These are phyloP conservation scores for Tenodera sinensis DNA, from an alignment of 2,888 invertebrate species.

Conservation along the genomic window DNA sequence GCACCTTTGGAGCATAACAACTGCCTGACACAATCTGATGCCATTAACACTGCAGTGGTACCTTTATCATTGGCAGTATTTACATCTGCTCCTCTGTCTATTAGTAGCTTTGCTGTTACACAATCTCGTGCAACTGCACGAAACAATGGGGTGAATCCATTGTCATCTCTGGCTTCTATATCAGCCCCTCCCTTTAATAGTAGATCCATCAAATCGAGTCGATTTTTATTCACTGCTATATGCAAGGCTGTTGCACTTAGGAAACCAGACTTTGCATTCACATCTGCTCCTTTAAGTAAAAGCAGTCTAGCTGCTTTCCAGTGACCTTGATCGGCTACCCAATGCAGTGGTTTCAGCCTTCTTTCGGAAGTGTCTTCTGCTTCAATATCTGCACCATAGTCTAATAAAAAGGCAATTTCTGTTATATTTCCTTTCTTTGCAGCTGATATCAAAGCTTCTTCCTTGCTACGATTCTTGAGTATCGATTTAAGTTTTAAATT, in stretches of 20 bases:
- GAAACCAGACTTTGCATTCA: neutral
- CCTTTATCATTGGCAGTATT: neutral
- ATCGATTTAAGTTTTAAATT: neutral
- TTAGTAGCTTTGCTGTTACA: neutral
- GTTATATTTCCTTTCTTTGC: neutral
- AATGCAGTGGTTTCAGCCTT: neutral
- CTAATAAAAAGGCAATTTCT: neutral
- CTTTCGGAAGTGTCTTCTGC: neutral
- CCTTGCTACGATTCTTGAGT: neutral
- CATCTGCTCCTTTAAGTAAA: neutral
- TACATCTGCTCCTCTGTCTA: neutral
- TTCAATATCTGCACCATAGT: neutral
- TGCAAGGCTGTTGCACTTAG: neutral
- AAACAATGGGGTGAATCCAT: neutral
- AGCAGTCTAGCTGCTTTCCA: neutral
- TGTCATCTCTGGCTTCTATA: neutral
- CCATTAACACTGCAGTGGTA: neutral
- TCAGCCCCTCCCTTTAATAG: neutral
- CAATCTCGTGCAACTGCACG: neutral
- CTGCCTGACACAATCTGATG: neutral
- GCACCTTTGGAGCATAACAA: neutral
- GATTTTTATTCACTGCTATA: neutral
- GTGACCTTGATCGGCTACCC: neutral
- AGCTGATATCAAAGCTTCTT: neutral
- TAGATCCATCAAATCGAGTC: neutral